Percentiles rank a stretch among this genome's conserved stretches.
Conservation (phyloP, 2,113 vertebrate species). For the Peromyscus californicus region DNA sequence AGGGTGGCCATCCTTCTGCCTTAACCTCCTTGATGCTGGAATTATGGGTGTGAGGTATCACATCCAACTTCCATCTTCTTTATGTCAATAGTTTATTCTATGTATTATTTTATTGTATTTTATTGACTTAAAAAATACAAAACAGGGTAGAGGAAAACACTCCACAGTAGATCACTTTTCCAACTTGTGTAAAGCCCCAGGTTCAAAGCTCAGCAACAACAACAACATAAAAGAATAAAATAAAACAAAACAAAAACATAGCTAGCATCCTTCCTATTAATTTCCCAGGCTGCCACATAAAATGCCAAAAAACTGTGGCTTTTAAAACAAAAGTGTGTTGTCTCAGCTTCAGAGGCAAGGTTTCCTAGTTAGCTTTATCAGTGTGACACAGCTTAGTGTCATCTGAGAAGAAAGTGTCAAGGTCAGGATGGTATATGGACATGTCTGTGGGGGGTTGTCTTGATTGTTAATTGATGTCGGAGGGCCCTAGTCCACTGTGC, state of each 20-base stretch:
- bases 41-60: neutral
- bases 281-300: neutral
- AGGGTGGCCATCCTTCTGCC: neutral
- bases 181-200: neutral
- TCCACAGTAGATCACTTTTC: neutral
- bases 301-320: neutral
- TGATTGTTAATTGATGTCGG: neutral
- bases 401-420: neutral
- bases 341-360: neutral
- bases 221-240: neutral
- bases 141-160: neutral
- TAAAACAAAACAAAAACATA: neutral
- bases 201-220: neutral
- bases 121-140: neutral
- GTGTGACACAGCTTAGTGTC: neutral
- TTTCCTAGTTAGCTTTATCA: neutral
- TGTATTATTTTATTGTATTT: neutral
- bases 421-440: neutral
- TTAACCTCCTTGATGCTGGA: neutral
- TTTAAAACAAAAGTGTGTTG: neutral
- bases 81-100: constrained; percentile 38
- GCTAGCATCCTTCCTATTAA: neutral
- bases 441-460: neutral
- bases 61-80: neutral
- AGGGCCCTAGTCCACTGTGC: too few species aligned